Base-by-base conservation (phyloP, 2,797 vertebrate genomes). In the Oryzias dopingdopingensis region DNA sequence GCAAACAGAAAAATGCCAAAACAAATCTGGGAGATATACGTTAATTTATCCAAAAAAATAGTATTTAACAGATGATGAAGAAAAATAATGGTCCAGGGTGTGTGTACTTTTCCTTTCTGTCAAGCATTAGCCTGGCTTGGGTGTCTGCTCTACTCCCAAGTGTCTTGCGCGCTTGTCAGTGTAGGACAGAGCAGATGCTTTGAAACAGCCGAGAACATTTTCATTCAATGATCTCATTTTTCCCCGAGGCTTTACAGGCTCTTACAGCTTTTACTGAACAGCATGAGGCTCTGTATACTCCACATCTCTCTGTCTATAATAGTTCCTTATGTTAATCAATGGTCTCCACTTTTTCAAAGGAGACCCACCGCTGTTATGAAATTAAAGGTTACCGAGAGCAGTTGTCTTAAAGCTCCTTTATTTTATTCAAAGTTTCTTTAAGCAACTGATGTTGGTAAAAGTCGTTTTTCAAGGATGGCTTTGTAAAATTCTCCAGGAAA, bases 1-100 rank as follows among this genome's bases (percentile, higher is more conserved):
- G 72, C 69, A 62, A 65, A 76, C 76, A 66, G 73, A 77, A 82
- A 79, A 83, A 72, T 5, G 42, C 46, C 20, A 64, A 82, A 74
- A 86, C 80, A 82, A 82, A 77, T 65, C 68, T 81, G 72, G 80
- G 59, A 54, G 50, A 53, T 60, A 62, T 52, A 55, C 43, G 53
- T 44, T 82, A 74, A 74, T 81, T 64, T 76, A 69, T 80, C 74
- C 73, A 73, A 74, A 77, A 80, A 57, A 64, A 62, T 42, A 51
- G 40, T 66, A 67, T 78, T 82, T 74, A 74, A 81, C 81, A 70
- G 80, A 71, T 85, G 52, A 49, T 46, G 37, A 61, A 55, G 59
- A 65, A 66, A 72, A 68, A 67, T 81, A 64, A 77, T 56, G 55
- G 67, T 52, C 54, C 42, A 16, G 29, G 57, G 56, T 61, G 63